Conservation (phyloP, 1,140 invertebrate species). For the Eumeta japonica region DNA sequence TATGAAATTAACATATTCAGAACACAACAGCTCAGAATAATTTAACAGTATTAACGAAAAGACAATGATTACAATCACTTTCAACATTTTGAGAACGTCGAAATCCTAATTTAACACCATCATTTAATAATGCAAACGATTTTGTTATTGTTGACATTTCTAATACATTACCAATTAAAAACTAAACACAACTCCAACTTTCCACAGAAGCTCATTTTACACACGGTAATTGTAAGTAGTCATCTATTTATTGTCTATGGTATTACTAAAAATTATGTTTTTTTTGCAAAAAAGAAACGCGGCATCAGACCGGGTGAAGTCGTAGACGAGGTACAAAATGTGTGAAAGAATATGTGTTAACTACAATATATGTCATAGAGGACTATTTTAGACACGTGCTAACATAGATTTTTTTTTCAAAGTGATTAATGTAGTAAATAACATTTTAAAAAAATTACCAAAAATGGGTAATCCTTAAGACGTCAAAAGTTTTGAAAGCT, state of each 20-base stretch:
- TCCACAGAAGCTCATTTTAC: too few species aligned
- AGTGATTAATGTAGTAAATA: slow-evolving; percentile 19
- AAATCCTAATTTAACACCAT: too few species aligned
- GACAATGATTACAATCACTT: too few species aligned
- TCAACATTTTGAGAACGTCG: too few species aligned
- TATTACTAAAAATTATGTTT: slow-evolving; percentile 26
- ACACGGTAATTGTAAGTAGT: too few species aligned
- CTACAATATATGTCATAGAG: slow-evolving; percentile 40
- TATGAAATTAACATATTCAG: too few species aligned
- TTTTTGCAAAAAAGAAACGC: slow-evolving; percentile 45
- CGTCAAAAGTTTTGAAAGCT: not conserved
- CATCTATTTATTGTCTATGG: too few species aligned
- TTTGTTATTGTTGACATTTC: too few species aligned
- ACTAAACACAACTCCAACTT: too few species aligned
- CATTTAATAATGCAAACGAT: too few species aligned
- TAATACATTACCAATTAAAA: slow-evolving; percentile 5
- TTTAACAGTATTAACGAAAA: too few species aligned
- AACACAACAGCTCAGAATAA: too few species aligned
- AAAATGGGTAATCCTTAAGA: slow-evolving; percentile 2
- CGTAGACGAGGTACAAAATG: slow-evolving; percentile 45
- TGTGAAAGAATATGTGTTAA: slow-evolving; percentile 53
- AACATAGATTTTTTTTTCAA: slow-evolving; percentile 40
- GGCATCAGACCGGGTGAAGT: slow-evolving; percentile 50
- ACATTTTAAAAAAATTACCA: slow-evolving; percentile 1
- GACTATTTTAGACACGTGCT: slow-evolving; percentile 42